These are phyloP conservation scores for Drosophila bifasciata DNA, from an alignment of 1,140 invertebrate species.

Conservation along the genomic window DNA sequence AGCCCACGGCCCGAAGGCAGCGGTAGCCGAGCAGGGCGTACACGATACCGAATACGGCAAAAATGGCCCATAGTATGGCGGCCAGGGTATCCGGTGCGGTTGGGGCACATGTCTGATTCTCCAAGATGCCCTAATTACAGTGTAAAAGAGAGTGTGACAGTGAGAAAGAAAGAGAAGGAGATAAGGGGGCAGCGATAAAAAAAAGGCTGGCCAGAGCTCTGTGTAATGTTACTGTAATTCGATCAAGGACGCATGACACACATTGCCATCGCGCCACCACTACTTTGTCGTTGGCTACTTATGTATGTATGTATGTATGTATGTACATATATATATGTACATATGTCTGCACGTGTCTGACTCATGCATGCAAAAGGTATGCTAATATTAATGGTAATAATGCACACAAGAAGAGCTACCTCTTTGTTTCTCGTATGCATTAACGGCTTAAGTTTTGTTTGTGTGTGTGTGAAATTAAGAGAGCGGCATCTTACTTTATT, in stretches of 20 bases:
- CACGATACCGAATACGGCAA: slow-evolving; percentile 86
- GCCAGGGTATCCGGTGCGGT: slow-evolving; percentile 76
- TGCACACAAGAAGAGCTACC: neutral
- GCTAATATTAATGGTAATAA: neutral
- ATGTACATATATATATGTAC: neutral
- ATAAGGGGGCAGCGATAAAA: neutral
- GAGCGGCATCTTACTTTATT: too few relatives aligned
- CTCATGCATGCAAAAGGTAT: neutral
- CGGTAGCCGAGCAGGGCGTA: slow-evolving; percentile 90
- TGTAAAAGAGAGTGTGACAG: slow-evolving; percentile 2
- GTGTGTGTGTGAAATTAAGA: too few relatives aligned
- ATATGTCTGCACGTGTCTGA: neutral
- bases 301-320: neutral
- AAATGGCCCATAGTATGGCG: slow-evolving; percentile 79
- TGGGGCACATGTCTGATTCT: slow-evolving; percentile 75
- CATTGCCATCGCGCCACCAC: slow-evolving; percentile 18
- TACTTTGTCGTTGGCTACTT: neutral
- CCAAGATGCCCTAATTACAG: slow-evolving; percentile 69
- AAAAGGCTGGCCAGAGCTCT: neutral
- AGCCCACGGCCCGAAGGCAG: slow-evolving; percentile 95
- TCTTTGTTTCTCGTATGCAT: too few relatives aligned
- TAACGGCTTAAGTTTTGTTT: neutral
- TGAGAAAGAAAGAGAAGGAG: neutral
- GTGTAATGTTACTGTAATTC: slow-evolving; percentile 35
- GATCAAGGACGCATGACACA: slow-evolving; percentile 63